These are phyloP conservation scores for Parazoanthus atlanticus DNA, from an alignment of 92 coral and sea anemone species.

Conservation along the genomic window DNA sequence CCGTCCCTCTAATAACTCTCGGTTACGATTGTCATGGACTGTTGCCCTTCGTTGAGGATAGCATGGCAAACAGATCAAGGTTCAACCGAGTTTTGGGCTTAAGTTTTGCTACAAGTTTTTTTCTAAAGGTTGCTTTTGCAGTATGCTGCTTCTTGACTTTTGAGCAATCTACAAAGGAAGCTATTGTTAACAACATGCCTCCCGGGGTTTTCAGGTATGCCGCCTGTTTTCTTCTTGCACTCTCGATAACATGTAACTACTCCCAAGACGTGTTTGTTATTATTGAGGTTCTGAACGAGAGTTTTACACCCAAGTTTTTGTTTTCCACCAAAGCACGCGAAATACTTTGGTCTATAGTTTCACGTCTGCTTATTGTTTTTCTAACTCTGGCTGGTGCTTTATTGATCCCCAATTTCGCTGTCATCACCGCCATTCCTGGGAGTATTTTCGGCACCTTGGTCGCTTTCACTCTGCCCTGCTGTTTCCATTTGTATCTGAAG, in stretches of 20 bases:
- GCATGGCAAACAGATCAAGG: background rate
- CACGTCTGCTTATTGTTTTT: no score
- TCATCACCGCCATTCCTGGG: no score
- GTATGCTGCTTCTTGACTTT: background rate
- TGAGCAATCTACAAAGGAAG: background rate
- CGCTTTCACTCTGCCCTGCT: background rate
- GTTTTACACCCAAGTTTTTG: no score
- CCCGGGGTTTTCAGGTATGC: background rate
- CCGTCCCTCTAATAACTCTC: background rate
- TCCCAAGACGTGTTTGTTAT: no score
- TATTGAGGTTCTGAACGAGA: no score
- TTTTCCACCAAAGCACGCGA: no score
- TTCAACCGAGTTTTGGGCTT: background rate
- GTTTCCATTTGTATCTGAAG: background rate
- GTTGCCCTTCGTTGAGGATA: background rate
- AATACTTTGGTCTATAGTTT: no score
- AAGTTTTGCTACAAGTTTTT: background rate
- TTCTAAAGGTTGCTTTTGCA: background rate
- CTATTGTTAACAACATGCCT: background rate
- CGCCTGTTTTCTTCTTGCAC: no score
- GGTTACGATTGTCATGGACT: background rate
- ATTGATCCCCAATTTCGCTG: no score
- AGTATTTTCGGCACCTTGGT: no score
- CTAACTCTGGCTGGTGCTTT: no score
- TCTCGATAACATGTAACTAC: no score